Percentiles rank a stretch among this genome's conserved stretches.
These are phyloP conservation scores for Melieria picta DNA, from an alignment of 2,888 invertebrate species.

Conservation along the genomic window DNA sequence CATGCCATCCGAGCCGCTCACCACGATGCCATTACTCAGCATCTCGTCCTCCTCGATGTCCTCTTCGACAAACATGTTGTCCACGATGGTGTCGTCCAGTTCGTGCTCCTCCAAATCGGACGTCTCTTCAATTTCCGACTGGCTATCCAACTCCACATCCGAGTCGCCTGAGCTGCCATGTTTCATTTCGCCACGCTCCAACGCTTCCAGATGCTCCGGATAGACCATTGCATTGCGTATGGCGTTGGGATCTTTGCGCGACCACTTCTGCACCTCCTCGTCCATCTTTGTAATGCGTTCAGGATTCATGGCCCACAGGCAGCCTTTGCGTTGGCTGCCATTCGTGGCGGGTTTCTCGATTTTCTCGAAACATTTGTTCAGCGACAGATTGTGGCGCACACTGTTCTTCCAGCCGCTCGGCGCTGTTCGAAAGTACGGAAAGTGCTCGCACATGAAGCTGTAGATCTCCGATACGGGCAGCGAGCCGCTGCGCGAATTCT, in stretches of 20 bases:
- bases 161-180: conserved; percentile 74
- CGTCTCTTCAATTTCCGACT: conserved; percentile 66
- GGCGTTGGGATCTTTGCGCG: conserved; percentile 91
- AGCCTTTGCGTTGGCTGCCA: conserved; percentile 85
- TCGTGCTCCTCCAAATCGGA: conserved; percentile 72
- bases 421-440: conserved; percentile 98
- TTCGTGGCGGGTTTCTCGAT: conserved; percentile 94
- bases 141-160: conserved; percentile 69
- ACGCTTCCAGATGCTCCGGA: conserved; percentile 85
- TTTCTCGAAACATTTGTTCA: conserved; percentile 99
- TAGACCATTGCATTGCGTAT: conserved; percentile 94
- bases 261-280: conserved; percentile 97
- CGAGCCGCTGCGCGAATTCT: conserved; percentile 93
- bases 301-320: conserved; percentile 97
- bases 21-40: conserved; percentile 55
- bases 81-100: conserved; percentile 68
- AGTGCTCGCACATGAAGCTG: conserved; percentile 98
- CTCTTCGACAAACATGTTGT: conserved; percentile 66
- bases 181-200: conserved; percentile 90
- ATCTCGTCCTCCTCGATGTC: conserved; percentile 63
- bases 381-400: conserved; percentile 94
- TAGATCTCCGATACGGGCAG: conserved; percentile 98
- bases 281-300: conserved; percentile 96
- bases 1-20: conserved; percentile 44
- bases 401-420: conserved; percentile 99